Conservation (phyloP, 2,797 vertebrate species). For the Rallus crepitans region DNA sequence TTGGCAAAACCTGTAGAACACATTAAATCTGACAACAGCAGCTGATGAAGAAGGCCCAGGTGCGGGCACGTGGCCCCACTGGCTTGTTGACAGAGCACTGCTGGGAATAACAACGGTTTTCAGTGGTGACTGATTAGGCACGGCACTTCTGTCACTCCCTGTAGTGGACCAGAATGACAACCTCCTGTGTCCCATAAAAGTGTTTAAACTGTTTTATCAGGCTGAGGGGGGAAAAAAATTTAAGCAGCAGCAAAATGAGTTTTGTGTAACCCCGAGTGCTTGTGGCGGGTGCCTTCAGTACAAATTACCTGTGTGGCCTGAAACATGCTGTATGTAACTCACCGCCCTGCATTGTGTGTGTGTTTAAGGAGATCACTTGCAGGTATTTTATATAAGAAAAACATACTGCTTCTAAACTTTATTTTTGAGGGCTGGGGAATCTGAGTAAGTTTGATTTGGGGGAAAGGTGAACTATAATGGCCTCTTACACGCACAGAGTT, state of each 20-base stretch:
- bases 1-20: background rate
- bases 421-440: too few species aligned
- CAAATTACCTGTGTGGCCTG: background rate
- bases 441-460: background rate
- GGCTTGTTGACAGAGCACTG: constrained; percentile 29
- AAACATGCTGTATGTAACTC: background rate
- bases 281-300: background rate
- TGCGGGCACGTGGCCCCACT: background rate
- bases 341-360: too few species aligned
- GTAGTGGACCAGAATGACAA: background rate
- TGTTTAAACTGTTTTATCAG: background rate
- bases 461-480: background rate
- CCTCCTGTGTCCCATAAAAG: constrained; percentile 40
- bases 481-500: background rate
- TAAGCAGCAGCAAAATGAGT: background rate
- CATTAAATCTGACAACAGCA: background rate
- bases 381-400: background rate
- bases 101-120: constrained; percentile 10
- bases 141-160: constrained; percentile 73
- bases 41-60: background rate
- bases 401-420: background rate
- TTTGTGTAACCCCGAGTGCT: background rate
- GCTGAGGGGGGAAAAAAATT: background rate
- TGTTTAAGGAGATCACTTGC: background rate
- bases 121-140: constrained; percentile 51